Base-by-base conservation (phyloP, 2,797 vertebrate genomes). In the Syndactyla subalaris region DNA sequence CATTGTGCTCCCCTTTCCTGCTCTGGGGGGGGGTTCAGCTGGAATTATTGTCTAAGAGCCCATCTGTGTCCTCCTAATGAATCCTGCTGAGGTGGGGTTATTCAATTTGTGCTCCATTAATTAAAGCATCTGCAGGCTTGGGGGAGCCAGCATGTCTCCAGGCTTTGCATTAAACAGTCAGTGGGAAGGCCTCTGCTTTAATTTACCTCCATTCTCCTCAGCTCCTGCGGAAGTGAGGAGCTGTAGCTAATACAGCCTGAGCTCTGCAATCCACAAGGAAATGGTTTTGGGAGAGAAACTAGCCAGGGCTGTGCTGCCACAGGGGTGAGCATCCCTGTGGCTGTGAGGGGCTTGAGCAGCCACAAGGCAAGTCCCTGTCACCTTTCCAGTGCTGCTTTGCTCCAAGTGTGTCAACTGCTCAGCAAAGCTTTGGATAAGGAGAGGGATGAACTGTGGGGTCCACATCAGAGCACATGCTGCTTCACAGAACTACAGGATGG, bases 21-120 rank as follows among this genome's bases (percentile, higher is more conserved):
- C 71, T 85, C 48, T n/a, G 48, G 36, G 27, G 36, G 27, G 73
- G 73, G 57, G n/a, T 55, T 88, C 85, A 93, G 85, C 81, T 93
- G 70, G 48, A 86, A 79, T 81, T 75, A 57, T 48, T 15, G 19
- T 54, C 73, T 83, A 74, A 77, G 66, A 96, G 66, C 90, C 89
- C 92, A 94, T 95, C 93, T 94, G 94, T 71, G 90, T 57, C 54
- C 68, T 95, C 75, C 76, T 97, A 96, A 96, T 95, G 94, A 97
- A 89, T 87, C 68, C 30, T 49, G n/a, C 13, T 41, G 51, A 88
- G 79, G 81, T 71, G 84, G 88, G 79, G 66, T 87, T 92, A 91
- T 95, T 96, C 72, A 91, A 93, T 95, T 95, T 95, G 88, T 91
- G 86, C 89, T 96, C 81, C 32, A 30, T 94, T 97, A 96, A 97